Evolutionary conservation across 2,113 vertebrate species (phyloP).

Genomic region (Bungarus multicinctus): DNA sequence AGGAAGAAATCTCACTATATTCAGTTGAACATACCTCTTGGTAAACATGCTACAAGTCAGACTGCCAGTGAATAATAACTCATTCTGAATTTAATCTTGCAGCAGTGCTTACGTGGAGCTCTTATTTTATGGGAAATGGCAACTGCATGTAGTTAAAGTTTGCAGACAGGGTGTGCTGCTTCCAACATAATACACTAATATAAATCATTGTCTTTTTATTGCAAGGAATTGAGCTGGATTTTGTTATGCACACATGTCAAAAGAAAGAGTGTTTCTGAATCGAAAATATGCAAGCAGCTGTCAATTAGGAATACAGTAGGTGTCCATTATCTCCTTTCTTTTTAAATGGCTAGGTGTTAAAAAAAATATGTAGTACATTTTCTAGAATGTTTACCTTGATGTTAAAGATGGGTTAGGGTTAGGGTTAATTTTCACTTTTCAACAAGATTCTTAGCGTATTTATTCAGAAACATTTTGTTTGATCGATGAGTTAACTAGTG

Average conservation of each 20-base stretch:
- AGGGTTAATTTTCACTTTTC: neutral
- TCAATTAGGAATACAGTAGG: neutral
- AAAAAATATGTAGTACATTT: neutral
- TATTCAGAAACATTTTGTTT: neutral
- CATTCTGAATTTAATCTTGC: conserved; percentile 22
- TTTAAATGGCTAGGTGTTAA: neutral
- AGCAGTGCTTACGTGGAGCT: conserved; percentile 39
- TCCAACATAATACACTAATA: conserved; percentile 26
- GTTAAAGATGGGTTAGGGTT: neutral
- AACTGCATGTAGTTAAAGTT: conserved; percentile 43
- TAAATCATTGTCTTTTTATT: conserved; percentile 43
- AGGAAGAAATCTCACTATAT: neutral
- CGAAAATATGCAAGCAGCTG: neutral
- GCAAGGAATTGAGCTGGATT: conserved; percentile 13
- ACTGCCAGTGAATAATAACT: neutral
- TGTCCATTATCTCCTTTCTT: neutral
- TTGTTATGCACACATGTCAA: neutral
- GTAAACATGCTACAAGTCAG: neutral
- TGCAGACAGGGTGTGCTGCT: conserved; percentile 46
- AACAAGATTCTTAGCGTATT: neutral
- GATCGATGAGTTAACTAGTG: neutral
- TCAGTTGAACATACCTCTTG: neutral
- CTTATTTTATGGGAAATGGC: conserved; percentile 45
- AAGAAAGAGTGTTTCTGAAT: neutral
- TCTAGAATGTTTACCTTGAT: neutral